Base-by-base conservation (phyloP, 64 coral and sea anemone species). In the Porites australiensis region DNA sequence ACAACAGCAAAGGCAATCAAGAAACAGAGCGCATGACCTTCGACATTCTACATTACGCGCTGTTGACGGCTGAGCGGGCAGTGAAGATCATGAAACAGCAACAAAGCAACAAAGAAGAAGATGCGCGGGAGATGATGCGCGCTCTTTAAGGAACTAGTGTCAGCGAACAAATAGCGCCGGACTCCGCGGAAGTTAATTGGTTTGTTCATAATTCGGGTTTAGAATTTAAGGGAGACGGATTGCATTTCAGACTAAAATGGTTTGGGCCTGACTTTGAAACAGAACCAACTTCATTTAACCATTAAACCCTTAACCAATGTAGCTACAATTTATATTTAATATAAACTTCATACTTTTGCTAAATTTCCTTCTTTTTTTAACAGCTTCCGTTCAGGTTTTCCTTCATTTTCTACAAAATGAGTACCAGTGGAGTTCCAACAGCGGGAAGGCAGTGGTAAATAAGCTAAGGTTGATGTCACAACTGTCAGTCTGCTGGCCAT, bases 11-110 rank as follows among this genome's bases (percentile, higher is more conserved):
- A n/a, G 74, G 72, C 5, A 23, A 95, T 52, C 88, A 62, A 4
- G 50, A 87, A 3, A 95, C 82, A 47, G 93, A 95, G 50, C 74
- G 61, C 5, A 81, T 91, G 63, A 70, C 90, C 22, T 91, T 95
- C 12, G 46, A 95, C 18, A 95, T 95, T 47, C 64, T 95, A 15
- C 93, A 95, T 46, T 91, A 64, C 47, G 82, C 83, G 14, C n/a
- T 91, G 63, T 11, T 87, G 50, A 88, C 11, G 4, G 88, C 94
- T 58, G 94, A 95, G 62, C 57, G 69, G 44, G 90, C 86, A 49
- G 88, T 90, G 10, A 84, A 94, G 50, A 67, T 67, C 50, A 72
- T 71, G 47, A 93, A 92, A 65, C 79, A 84, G 47, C n/a, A 74
- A 50, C 20, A 50, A 16, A 85, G 46, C 53, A 65, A 83, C 19